A percentile compares a stretch with the other conserved stretches of the same genome.
These are phyloP conservation scores for Diabrotica virgifera DNA, from an alignment of 1,140 invertebrate species.

Conservation along the genomic window DNA sequence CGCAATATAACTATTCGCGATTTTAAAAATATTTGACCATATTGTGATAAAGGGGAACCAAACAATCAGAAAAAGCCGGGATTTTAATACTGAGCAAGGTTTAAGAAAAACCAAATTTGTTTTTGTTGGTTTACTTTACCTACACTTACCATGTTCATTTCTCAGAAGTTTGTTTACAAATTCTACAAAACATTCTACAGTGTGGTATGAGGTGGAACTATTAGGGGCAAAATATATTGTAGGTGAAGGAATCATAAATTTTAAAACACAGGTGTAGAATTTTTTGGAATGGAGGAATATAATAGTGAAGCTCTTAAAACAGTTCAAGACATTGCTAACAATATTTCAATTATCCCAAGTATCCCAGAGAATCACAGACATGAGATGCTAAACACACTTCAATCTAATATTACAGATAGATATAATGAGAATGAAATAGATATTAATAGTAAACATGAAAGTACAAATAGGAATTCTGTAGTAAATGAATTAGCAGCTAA, in stretches of 20 bases:
- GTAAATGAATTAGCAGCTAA: neutral
- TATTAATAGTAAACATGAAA: neutral
- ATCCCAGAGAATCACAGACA: neutral
- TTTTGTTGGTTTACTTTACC: constrained; percentile 8
- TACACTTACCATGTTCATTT: constrained; percentile 17
- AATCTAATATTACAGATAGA: neutral
- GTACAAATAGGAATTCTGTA: constrained; percentile 1
- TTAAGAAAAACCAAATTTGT: neutral
- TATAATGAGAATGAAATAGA: neutral
- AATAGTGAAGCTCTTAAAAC: constrained; percentile 8
- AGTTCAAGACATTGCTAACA: neutral
- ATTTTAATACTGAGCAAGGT: constrained; percentile 23
- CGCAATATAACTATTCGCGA: neutral
- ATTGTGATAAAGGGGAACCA: constrained; percentile 25
- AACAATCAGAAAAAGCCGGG: constrained; percentile 34
- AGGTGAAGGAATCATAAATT: neutral
- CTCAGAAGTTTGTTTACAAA: neutral
- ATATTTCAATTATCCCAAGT: constrained; percentile 6
- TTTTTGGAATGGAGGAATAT: constrained; percentile 8
- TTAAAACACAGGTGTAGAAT: neutral
- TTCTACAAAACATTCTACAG: neutral
- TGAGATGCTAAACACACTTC: constrained; percentile 1
- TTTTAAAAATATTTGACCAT: constrained; percentile 1
- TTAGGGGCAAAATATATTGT: no score
- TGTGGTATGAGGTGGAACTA: neutral